These are phyloP conservation scores for Diplosoma virens DNA, from an alignment of 23 tunicate species.

Conservation along the genomic window DNA sequence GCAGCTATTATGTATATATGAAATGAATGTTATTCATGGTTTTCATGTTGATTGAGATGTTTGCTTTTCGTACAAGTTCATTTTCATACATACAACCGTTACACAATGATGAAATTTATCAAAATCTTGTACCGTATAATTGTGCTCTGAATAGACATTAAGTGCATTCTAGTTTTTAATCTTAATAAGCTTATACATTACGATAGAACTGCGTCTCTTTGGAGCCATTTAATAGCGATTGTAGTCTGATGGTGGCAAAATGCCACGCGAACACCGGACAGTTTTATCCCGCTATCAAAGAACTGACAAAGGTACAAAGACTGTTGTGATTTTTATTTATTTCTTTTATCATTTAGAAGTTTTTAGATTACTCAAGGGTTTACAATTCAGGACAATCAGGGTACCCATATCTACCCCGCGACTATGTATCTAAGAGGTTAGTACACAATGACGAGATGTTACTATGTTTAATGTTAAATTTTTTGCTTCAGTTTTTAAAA, in stretches of 20 bases:
- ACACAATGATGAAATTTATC: too few species aligned
- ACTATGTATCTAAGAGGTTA: constrained; percentile 50
- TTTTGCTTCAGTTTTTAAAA: too few species aligned
- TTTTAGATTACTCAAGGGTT: constrained; percentile 3
- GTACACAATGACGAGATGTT: too few species aligned
- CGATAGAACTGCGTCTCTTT: constrained; percentile 43
- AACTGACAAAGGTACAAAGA: constrained; percentile 59
- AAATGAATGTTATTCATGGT: too few species aligned
- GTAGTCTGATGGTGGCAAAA: constrained; percentile 52
- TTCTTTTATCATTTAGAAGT: not conserved
- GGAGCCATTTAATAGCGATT: constrained; percentile 53
- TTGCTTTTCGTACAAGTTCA: too few species aligned
- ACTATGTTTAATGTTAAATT: too few species aligned
- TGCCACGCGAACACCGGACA: constrained; percentile 53
- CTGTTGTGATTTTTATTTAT: not conserved
- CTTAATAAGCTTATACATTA: too few species aligned
- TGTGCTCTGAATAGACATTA: too few species aligned
- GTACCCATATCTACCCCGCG: constrained; percentile 20
- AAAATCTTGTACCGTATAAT: not conserved
- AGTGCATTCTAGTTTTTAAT: too few species aligned
- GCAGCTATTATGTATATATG: too few species aligned
- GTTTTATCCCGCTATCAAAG: constrained; percentile 74
- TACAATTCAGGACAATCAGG: constrained; percentile 7
- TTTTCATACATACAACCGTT: too few species aligned
- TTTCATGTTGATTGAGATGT: too few species aligned